These are phyloP conservation scores for Mycetomoellerius zeteki DNA, from an alignment of 1,140 invertebrate genomes.

Conservation along the genomic window DNA sequence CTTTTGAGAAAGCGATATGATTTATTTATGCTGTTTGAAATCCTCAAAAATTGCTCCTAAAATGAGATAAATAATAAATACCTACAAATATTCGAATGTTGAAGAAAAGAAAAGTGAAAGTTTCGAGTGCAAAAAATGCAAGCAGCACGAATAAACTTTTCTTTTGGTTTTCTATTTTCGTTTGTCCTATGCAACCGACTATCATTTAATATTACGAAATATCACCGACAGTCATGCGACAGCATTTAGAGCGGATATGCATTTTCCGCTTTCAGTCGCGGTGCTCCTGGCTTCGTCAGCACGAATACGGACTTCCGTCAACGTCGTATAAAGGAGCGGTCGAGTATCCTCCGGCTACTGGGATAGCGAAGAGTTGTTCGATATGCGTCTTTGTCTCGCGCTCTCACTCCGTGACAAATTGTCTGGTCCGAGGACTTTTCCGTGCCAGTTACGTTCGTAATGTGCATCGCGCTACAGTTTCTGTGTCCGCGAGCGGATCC, in stretches of 20 bases:
- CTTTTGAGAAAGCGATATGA: no score
- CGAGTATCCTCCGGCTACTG: slow-evolving; percentile 75
- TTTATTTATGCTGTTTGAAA: no score
- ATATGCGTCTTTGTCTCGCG: slow-evolving; percentile 73
- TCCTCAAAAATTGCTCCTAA: no score
- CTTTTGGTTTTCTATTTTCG: background rate
- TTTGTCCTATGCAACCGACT: background rate
- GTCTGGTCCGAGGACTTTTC: slow-evolving; percentile 64
- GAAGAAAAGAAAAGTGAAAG: no score
- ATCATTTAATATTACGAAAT: background rate
- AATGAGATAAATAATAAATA: no score
- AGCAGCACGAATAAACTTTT: no score
- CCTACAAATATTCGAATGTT: no score
- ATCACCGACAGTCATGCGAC: background rate
- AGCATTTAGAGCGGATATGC: slow-evolving; percentile 7
- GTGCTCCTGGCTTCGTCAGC: slow-evolving; percentile 71
- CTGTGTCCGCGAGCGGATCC: background rate
- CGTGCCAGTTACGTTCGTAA: slow-evolving; percentile 62
- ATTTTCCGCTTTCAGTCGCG: background rate
- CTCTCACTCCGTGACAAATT: slow-evolving; percentile 75
- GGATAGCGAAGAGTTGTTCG: slow-evolving; percentile 75
- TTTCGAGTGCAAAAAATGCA: no score
- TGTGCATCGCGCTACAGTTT: slow-evolving; percentile 22
- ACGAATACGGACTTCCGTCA: slow-evolving; percentile 61
- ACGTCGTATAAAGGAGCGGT: slow-evolving; percentile 77